Percentiles rank a stretch among this genome's conserved stretches.
Conservation (phyloP, 92 coral and sea anemone genomes). For the Hydrozoanthus gracilis region DNA sequence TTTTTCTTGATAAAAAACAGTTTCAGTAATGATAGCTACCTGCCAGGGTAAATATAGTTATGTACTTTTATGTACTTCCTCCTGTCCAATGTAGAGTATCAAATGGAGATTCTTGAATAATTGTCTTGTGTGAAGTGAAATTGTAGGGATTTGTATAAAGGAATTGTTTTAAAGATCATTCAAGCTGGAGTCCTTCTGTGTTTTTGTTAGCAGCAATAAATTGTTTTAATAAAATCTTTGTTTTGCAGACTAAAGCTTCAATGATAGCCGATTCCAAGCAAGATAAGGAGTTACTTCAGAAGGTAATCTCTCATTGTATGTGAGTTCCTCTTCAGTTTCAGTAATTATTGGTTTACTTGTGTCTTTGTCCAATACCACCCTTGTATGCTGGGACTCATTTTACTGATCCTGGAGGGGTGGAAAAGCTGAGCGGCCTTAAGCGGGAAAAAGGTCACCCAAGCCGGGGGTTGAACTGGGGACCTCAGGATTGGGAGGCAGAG, state of each 20-base stretch:
- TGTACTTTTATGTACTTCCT: no score
- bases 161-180: no score
- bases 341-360: background rate
- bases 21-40: no score
- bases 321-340: background rate
- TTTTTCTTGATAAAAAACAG: no score
- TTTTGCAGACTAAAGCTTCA: slow-evolving; percentile 66
- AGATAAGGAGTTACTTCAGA: slow-evolving; percentile 81
- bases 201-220: background rate
- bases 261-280: slow-evolving; percentile 65
- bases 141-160: no score
- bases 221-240: no score
- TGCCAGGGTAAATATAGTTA: no score
- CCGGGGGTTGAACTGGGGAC: background rate
- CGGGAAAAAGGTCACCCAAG: background rate
- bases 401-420: background rate
- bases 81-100: no score
- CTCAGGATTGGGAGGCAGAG: background rate
- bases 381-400: background rate
- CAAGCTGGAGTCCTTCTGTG: background rate
- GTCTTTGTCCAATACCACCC: background rate
- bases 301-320: slow-evolving; percentile 51
- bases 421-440: background rate
- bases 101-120: no score
- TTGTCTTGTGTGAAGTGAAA: no score